A percentile compares a stretch with the other conserved stretches of the same genome.
These are phyloP conservation scores for Myotis davidii DNA, from an alignment of 2,113 vertebrate species.

Conservation along the genomic window DNA sequence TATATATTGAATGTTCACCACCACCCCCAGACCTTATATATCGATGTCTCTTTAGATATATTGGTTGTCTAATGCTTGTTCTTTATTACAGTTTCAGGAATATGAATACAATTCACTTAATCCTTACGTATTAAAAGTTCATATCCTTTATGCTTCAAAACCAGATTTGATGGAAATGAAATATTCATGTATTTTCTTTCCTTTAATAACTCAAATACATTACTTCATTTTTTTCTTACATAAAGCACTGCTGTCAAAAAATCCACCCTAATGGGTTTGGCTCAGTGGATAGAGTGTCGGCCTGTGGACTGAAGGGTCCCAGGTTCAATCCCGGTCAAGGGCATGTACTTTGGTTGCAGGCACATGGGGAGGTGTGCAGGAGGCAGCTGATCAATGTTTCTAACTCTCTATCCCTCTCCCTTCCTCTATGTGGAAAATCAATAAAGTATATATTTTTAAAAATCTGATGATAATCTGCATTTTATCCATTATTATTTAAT, in stretches of 20 bases:
- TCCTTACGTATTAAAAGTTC: not conserved
- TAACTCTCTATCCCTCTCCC: no score
- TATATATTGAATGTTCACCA: not conserved
- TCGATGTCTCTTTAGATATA: not conserved
- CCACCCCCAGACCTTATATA: not conserved
- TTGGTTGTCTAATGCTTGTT: not conserved
- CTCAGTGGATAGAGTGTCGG: no score
- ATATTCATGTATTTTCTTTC: not conserved
- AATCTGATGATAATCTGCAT: not conserved
- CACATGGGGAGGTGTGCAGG: no score
- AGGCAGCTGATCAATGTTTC: no score
- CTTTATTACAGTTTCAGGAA: not conserved
- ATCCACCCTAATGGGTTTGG: no score
- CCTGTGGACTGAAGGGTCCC: no score
- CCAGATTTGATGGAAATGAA: not conserved
- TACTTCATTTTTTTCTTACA: not conserved
- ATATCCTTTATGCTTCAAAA: not conserved
- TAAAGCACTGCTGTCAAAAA: not conserved
- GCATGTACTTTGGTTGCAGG: no score
- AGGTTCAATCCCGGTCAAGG: no score
- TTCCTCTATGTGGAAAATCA: no score
- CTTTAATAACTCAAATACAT: not conserved
- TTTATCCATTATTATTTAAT: not conserved
- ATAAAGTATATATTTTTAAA: not conserved
- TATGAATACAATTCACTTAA: not conserved